Evolutionary conservation across 2,888 invertebrate genomes (phyloP).

Genomic region (Byasa hedistus): DNA sequence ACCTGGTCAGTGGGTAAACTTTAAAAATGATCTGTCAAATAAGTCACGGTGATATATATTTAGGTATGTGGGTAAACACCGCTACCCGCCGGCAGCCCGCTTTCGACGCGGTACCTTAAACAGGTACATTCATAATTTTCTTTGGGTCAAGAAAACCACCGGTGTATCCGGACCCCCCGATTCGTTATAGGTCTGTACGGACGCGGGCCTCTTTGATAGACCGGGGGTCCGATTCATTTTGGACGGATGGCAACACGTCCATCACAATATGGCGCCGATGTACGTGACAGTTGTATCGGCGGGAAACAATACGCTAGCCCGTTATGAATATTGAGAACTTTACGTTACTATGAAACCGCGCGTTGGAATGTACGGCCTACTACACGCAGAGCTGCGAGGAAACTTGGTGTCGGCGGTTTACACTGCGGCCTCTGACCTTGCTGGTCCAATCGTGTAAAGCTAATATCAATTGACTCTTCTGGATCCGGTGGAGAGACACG

Average conservation of each 20-base stretch:
- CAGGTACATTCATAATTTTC: slow-evolving; percentile 67
- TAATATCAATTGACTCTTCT: too few relatives aligned
- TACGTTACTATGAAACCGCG: slow-evolving; percentile 48
- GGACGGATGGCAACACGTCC: slow-evolving; percentile 66
- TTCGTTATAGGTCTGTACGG: slow-evolving; percentile 39
- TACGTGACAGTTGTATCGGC: slow-evolving; percentile 70
- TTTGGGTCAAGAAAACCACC: slow-evolving; percentile 68
- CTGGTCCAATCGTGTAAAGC: too few relatives aligned
- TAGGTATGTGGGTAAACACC: slow-evolving; percentile 49
- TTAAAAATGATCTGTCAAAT: slow-evolving; percentile 35
- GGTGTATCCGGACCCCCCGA: slow-evolving; percentile 47
- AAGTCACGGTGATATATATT: slow-evolving; percentile 49
- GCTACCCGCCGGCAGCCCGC: slow-evolving; percentile 51
- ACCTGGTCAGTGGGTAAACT: slow-evolving; percentile 35
- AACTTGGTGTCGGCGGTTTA: too few relatives aligned
- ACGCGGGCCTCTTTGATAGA: slow-evolving; percentile 38
- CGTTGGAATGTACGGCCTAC: slow-evolving; percentile 53
- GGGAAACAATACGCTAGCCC: slow-evolving; percentile 68
- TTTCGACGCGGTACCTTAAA: slow-evolving; percentile 49
- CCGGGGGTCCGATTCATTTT: slow-evolving; percentile 50
- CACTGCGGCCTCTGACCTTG: too few relatives aligned
- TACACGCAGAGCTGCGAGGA: slow-evolving; percentile 40
- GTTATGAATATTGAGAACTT: slow-evolving; percentile 74
- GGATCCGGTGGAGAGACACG: too few relatives aligned
- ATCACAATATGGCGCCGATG: slow-evolving; percentile 67